A percentile compares a stretch with the other conserved stretches of the same genome.
Conservation (phyloP, 2,113 vertebrate species). For the Cryptotis parvus region DNA sequence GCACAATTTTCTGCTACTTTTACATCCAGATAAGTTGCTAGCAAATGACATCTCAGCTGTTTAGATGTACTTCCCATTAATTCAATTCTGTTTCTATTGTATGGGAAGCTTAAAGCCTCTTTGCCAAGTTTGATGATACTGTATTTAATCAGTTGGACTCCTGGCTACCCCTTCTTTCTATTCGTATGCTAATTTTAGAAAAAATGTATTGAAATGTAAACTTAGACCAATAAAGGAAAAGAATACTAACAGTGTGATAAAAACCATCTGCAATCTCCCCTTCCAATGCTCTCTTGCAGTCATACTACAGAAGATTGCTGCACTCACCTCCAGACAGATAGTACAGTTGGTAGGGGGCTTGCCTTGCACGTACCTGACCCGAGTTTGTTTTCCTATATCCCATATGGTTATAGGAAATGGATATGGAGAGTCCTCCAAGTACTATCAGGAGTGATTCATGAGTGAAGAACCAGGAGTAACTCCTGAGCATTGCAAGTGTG, state of each 20-base stretch:
- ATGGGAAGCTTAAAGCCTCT: background rate
- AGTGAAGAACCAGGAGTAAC: too few relatives aligned
- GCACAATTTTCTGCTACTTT: background rate
- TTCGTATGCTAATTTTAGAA: slow-evolving; percentile 16
- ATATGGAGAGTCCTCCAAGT: too few relatives aligned
- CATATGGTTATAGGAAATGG: too few relatives aligned
- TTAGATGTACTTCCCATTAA: background rate
- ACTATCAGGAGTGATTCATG: too few relatives aligned
- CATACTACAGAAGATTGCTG: background rate
- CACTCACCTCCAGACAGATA: too few relatives aligned
- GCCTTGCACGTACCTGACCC: too few relatives aligned
- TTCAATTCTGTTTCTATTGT: slow-evolving; percentile 7
- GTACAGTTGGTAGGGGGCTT: too few relatives aligned
- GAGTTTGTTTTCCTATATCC: too few relatives aligned
- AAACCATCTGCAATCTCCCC: background rate
- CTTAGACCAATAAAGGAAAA: background rate
- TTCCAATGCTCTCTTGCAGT: background rate
- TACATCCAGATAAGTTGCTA: background rate
- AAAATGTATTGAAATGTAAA: background rate
- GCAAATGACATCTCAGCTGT: background rate
- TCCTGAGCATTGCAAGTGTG: too few relatives aligned
- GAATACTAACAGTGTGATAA: background rate
- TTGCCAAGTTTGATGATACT: slow-evolving; percentile 13
- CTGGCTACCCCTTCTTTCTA: background rate
- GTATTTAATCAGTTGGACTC: background rate